Evolutionary conservation across 2,113 vertebrate genomes (phyloP).

Genomic region (Caranx ignobilis): DNA sequence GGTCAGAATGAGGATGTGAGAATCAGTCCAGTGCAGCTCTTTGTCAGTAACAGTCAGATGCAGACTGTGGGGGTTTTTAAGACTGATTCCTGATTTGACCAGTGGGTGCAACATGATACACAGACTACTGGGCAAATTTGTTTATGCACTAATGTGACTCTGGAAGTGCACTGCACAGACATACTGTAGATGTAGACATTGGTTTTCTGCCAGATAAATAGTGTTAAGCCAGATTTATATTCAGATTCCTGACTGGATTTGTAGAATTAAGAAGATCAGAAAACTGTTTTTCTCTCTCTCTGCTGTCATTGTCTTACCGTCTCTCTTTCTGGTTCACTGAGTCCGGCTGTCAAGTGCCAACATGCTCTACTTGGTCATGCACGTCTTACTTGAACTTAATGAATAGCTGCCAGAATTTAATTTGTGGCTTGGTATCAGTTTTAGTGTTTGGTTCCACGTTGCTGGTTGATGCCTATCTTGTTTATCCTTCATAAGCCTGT

Average conservation of each 20-base stretch:
- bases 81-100: background rate
- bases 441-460: background rate
- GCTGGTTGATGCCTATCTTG: slow-evolving; percentile 1
- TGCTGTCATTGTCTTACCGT: background rate
- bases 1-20: background rate
- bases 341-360: slow-evolving; percentile 11
- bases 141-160: background rate
- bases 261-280: background rate
- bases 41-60: background rate
- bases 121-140: slow-evolving; percentile 1
- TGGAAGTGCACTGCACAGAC: background rate
- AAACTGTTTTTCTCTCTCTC: background rate
- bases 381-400: slow-evolving; percentile 7
- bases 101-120: background rate
- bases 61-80: background rate
- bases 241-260: background rate
- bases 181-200: background rate
- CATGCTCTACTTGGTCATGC: slow-evolving; percentile 11
- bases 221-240: background rate
- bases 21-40: background rate
- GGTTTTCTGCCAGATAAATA: background rate
- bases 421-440: slow-evolving; percentile 31
- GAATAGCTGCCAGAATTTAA: slow-evolving; percentile 38
- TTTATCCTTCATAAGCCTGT: background rate
- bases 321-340: background rate